Percentiles rank a stretch among this genome's conserved stretches.
phyloP scores from a whole-genome alignment of 2,888 invertebrate species.

The Luperina nickerlii region DNA sequence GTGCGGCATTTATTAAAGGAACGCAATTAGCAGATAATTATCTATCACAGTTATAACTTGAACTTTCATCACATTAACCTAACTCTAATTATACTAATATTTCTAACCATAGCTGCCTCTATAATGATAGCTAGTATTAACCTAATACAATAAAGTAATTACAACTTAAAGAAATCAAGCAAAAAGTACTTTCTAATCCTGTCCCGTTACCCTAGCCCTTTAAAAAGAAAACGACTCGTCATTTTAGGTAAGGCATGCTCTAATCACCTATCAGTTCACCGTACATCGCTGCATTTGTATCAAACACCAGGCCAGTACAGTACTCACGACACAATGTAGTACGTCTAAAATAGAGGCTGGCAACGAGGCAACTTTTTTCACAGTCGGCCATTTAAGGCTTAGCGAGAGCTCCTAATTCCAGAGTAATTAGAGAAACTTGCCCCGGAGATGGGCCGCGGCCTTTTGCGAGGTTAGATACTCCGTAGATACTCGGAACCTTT shows the following conservation, averaged over 20 bases:
- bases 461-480: slow-evolving; percentile 65
- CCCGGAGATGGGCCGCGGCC: slow-evolving; percentile 70
- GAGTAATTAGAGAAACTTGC: slow-evolving; percentile 84
- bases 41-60: slow-evolving; percentile 17
- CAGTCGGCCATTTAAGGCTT: slow-evolving; percentile 65
- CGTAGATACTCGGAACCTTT: slow-evolving; percentile 72
- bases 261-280: slow-evolving; percentile 28
- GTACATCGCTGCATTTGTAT: slow-evolving; percentile 44
- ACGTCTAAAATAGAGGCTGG: slow-evolving; percentile 44
- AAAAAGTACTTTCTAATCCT: slow-evolving; percentile 52
- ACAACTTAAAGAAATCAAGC: slow-evolving; percentile 7
- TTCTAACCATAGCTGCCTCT: background rate
- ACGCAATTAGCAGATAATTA: slow-evolving; percentile 28
- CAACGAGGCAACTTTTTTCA: slow-evolving; percentile 76
- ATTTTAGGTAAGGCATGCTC: slow-evolving; percentile 49
- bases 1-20: slow-evolving; percentile 25
- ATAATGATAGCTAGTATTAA: background rate
- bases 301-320: slow-evolving; percentile 4
- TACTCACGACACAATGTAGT: slow-evolving; percentile 43
- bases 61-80: slow-evolving; percentile 32
- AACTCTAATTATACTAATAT: background rate
- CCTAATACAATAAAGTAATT: slow-evolving; percentile 10
- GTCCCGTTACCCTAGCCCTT: slow-evolving; percentile 39
- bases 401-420: slow-evolving; percentile 83
- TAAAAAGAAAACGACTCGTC: slow-evolving; percentile 51